These are phyloP conservation scores for Selene dorsalis DNA, from an alignment of 2,797 vertebrate genomes.

Conservation along the genomic window DNA sequence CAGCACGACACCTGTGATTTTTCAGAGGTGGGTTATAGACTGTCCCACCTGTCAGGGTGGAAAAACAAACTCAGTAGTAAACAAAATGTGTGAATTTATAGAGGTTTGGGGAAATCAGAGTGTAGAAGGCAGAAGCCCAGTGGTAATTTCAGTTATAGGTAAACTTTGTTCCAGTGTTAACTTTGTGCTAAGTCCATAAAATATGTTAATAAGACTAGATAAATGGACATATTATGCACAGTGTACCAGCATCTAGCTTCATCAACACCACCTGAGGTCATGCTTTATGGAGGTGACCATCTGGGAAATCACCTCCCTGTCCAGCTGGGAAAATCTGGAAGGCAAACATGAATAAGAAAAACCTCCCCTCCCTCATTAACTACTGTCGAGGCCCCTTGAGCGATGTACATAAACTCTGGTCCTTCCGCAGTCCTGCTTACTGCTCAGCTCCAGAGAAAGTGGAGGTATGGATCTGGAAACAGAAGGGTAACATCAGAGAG, in stretches of 20 bases:
- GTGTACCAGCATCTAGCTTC: conserved; percentile 34
- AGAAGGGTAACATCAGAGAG: conserved; percentile 16
- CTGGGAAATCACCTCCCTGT: conserved; percentile 71
- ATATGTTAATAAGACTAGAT: conserved; percentile 59
- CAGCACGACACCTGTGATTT: conserved; percentile 51
- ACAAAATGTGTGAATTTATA: conserved; percentile 5
- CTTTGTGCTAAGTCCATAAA: conserved; percentile 31
- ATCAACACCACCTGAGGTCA: conserved; percentile 56
- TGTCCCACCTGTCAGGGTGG: neutral
- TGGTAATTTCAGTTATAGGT: neutral
- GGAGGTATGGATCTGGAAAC: conserved; percentile 8
- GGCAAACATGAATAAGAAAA: conserved; percentile 63
- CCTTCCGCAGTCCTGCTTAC: conserved; percentile 29
- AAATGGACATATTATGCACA: conserved; percentile 29
- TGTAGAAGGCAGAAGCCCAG: neutral
- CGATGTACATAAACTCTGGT: conserved; percentile 55
- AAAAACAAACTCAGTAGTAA: neutral
- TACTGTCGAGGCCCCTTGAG: conserved; percentile 46
- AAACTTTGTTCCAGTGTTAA: conserved; percentile 5
- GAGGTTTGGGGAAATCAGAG: neutral
- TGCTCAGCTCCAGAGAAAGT: conserved; percentile 6
- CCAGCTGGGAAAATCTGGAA: conserved; percentile 63
- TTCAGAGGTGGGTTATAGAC: conserved; percentile 5
- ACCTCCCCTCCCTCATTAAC: conserved; percentile 62
- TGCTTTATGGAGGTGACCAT: conserved; percentile 65